These are phyloP conservation scores for Poecilia picta DNA, from an alignment of 2,797 vertebrate genomes.

Conservation along the genomic window DNA sequence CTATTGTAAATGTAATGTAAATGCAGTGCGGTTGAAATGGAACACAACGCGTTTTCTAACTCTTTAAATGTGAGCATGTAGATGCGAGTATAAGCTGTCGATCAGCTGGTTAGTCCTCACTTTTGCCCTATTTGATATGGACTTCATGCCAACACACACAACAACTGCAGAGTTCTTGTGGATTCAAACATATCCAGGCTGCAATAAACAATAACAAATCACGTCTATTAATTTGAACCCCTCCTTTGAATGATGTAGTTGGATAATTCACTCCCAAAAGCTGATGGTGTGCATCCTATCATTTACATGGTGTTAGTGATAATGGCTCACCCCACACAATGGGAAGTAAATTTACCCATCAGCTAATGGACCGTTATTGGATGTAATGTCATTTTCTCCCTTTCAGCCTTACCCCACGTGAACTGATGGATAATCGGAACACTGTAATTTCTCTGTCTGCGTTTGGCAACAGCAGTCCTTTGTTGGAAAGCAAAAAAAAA, in stretches of 20 bases:
- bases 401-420: constrained; percentile 26
- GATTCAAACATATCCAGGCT: neutral
- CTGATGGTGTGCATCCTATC: constrained; percentile 48
- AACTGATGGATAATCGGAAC: constrained; percentile 36
- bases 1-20: neutral
- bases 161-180: neutral
- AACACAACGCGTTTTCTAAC: neutral
- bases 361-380: constrained; percentile 47
- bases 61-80: neutral
- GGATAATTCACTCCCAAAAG: constrained; percentile 27
- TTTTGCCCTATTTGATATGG: constrained; percentile 42
- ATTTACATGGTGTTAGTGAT: constrained; percentile 39
- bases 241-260: constrained; percentile 4
- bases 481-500: constrained; percentile 11
- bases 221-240: neutral
- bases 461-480: constrained; percentile 28
- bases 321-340: constrained; percentile 49
- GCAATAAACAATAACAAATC: neutral
- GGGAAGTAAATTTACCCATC: constrained; percentile 39
- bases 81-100: neutral
- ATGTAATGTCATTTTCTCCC: constrained; percentile 46
- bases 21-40: neutral
- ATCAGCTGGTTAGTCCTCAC: constrained; percentile 7
- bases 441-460: constrained; percentile 28
- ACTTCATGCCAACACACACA: constrained; percentile 47